Evolutionary conservation across 2,113 vertebrate species (phyloP), one percentile per base, ranked within the genome.

Genomic region (Cebidichthys violaceus): DNA sequence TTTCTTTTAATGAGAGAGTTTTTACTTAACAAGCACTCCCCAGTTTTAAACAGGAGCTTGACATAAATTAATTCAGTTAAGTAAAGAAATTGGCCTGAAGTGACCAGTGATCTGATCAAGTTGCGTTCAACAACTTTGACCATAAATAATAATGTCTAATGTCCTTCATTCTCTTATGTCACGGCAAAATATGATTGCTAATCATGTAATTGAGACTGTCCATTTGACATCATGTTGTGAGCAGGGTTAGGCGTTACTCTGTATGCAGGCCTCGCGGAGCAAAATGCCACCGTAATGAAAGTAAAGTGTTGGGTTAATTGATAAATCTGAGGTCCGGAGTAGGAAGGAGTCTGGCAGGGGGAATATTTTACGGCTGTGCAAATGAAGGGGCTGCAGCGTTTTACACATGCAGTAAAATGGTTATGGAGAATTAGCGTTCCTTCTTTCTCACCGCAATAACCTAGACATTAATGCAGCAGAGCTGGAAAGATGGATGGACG

Each of bases 371-470:
- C 77, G 75, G 83, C 84, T 73, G 90, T 84, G 90, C 92, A 94
- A 94, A 95, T 93, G 90, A 93, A 94, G 79, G 88, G 87, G 85
- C 86, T 75, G 86, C 92, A 86, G 91, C 85, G 90, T 92, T 95
- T 95, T 93, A 95, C 92, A 90, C 90, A 89, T 27, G 81, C 90
- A 69, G 88, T 95, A 94, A 95, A 96, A 94, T 81, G 64, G 88
- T 93, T 93, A 94, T 89, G 87, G 91, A 92, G 90, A 93, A 94
- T 94, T 93, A 93, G 89, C 83, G 81, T 90, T 91, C 80, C 39
- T 68, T 80, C 65, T 81, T 77, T 84, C 52, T 84, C 82, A 79
- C 52, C 41, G 13, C 77, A 80, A 85, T 81, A 88, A 91, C 87
- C 75, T 87, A 73, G 89, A 84, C 88, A 88, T 91, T 94, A 94